Conservation (phyloP, 2,797 vertebrate species). For the Gobionotothen gibberifrons region DNA sequence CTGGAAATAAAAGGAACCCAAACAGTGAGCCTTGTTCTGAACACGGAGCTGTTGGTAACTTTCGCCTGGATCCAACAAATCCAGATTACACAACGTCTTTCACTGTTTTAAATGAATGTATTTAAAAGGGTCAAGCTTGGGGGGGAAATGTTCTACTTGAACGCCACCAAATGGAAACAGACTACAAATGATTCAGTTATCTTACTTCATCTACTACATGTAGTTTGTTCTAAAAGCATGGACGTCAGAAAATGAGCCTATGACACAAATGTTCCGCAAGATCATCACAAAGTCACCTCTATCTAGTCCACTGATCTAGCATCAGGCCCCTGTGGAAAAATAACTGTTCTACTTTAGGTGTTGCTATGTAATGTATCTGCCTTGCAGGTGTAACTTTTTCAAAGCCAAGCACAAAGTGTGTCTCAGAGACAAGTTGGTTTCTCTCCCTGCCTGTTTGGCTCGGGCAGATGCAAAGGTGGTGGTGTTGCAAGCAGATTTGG, state of each 20-base stretch:
- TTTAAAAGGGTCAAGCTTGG: constrained; percentile 24
- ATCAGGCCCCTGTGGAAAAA: constrained; percentile 47
- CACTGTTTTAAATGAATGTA: constrained; percentile 1
- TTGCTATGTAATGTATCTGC: constrained; percentile 38
- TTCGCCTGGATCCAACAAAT: constrained; percentile 25
- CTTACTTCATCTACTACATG: neutral
- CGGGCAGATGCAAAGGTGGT: constrained; percentile 24
- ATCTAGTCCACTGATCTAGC: constrained; percentile 43
- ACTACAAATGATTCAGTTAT: constrained; percentile 8
- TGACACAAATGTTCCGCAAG: constrained; percentile 19
- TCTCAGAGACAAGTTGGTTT: constrained; percentile 30
- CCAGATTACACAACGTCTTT: constrained; percentile 18
- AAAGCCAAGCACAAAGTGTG: constrained; percentile 48
- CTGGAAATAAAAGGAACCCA: constrained; percentile 5
- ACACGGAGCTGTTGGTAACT: too few relatives aligned
- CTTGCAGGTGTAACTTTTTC: constrained; percentile 43
- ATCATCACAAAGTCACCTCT: constrained; percentile 52
- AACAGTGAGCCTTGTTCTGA: neutral
- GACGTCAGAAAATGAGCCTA: constrained; percentile 2
- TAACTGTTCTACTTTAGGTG: constrained; percentile 61
- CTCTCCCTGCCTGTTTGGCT: constrained; percentile 28
- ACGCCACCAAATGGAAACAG: neutral
- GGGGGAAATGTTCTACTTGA: neutral
- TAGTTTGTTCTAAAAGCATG: neutral
- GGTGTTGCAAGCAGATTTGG: constrained; percentile 27